Percentiles rank a stretch among this genome's conserved stretches.
phyloP scores from a whole-genome alignment of 53 echinoderm and acorn worm genomes.

The Holothuria leucospilota region DNA sequence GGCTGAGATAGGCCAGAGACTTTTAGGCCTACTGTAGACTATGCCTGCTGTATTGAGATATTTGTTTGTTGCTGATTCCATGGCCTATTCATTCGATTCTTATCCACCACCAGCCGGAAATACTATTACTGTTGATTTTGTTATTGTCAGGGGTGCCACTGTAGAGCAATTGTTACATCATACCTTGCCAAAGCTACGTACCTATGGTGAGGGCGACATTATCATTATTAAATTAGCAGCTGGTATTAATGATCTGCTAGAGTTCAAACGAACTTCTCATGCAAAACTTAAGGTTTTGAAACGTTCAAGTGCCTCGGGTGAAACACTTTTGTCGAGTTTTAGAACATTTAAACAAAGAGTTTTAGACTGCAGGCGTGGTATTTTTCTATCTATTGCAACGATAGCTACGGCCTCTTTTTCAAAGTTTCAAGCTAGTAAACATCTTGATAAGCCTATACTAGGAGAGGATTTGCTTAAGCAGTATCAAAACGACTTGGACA shows the following conservation, averaged over 20 bases:
- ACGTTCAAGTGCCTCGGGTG: not conserved
- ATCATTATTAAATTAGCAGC: constrained; percentile 3
- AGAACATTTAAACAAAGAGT: not conserved
- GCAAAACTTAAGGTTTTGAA: not conserved
- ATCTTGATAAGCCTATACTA: not conserved
- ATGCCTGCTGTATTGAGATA: not conserved
- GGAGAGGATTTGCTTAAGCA: not conserved
- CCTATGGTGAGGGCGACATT: not conserved
- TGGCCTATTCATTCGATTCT: not conserved
- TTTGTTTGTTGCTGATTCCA: not conserved
- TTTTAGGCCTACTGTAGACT: not conserved
- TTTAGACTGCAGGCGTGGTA: not conserved
- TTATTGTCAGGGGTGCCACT: not conserved
- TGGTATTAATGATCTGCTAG: not conserved
- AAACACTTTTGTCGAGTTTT: not conserved
- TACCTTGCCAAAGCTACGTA: not conserved
- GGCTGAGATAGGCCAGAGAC: too few relatives aligned
- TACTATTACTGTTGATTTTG: not conserved
- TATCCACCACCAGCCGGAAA: not conserved
- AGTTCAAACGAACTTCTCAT: not conserved
- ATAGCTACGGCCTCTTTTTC: not conserved
- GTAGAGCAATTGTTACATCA: not conserved
- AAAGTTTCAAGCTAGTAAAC: not conserved
- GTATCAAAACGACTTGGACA: not conserved
- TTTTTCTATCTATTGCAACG: not conserved